Evolutionary conservation across 1,140 invertebrate genomes (phyloP).

Genomic region (Mya arenaria): DNA sequence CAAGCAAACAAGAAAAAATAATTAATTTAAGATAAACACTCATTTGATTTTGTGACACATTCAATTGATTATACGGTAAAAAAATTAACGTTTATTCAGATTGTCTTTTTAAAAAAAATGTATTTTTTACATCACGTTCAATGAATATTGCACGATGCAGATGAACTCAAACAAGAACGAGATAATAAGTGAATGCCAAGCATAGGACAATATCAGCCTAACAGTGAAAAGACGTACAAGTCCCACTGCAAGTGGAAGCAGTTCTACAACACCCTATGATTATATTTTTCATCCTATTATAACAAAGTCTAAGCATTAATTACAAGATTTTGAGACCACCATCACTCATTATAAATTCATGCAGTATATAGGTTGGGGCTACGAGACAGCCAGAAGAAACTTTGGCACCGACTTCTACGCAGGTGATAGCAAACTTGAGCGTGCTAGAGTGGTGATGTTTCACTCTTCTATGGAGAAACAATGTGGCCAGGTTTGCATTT

Average conservation of each 20-base stretch:
- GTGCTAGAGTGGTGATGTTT: conserved; percentile 6
- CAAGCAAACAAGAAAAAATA: no score
- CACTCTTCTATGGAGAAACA: conserved; percentile 16
- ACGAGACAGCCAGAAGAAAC: neutral
- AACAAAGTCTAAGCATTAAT: neutral
- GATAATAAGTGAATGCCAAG: neutral
- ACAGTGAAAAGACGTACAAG: neutral
- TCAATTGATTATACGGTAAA: no score
- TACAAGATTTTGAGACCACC: neutral
- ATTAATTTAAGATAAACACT: no score
- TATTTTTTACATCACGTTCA: no score
- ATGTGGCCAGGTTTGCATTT: no score
- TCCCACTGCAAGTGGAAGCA: neutral
- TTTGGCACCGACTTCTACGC: conserved; percentile 1
- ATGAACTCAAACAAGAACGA: neutral
- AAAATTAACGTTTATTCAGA: no score
- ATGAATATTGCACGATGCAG: no score
- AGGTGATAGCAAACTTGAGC: neutral
- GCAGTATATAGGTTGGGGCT: neutral
- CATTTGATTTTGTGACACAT: no score
- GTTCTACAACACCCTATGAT: neutral
- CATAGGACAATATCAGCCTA: neutral
- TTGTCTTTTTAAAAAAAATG: no score
- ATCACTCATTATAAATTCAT: neutral
- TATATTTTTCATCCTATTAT: neutral